A percentile compares a stretch with the other conserved stretches of the same genome.
These are phyloP conservation scores for Steatornis caripensis DNA, from an alignment of 2,113 vertebrate genomes.

Conservation along the genomic window DNA sequence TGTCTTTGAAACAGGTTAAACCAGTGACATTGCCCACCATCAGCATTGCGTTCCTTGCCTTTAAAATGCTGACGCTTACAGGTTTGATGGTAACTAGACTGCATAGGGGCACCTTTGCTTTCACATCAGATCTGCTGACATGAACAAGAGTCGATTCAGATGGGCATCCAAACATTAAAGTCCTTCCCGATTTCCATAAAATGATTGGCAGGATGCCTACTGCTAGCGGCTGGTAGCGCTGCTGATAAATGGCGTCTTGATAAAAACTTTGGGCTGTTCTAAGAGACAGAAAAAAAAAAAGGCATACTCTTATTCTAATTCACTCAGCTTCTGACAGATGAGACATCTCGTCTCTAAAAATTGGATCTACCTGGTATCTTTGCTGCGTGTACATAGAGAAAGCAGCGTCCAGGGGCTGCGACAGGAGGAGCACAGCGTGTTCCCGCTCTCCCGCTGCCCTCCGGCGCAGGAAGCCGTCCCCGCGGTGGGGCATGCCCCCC, in stretches of 20 bases:
- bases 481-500: background rate
- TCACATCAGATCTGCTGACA: conserved; percentile 75
- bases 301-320: conserved; percentile 12
- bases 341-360: conserved; percentile 22
- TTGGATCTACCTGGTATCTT: background rate
- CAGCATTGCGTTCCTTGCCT: conserved; percentile 51
- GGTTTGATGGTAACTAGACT: conserved; percentile 53
- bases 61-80: conserved; percentile 57
- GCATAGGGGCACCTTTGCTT: conserved; percentile 73
- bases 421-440: background rate
- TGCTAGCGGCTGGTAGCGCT: background rate
- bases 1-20: conserved; percentile 64
- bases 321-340: conserved; percentile 25
- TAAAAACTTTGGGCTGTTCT: conserved; percentile 49
- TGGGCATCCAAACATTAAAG: conserved; percentile 60
- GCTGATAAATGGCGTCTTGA: conserved; percentile 49
- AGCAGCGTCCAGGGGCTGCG: background rate
- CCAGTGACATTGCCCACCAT: conserved; percentile 64
- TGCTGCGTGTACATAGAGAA: background rate
- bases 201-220: conserved; percentile 60
- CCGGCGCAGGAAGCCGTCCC: background rate
- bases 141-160: conserved; percentile 63
- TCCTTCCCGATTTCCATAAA: conserved; percentile 65
- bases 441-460: background rate
- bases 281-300: background rate